phyloP scores from a whole-genome alignment of 2,888 invertebrate genomes.

The Nineta flava region DNA sequence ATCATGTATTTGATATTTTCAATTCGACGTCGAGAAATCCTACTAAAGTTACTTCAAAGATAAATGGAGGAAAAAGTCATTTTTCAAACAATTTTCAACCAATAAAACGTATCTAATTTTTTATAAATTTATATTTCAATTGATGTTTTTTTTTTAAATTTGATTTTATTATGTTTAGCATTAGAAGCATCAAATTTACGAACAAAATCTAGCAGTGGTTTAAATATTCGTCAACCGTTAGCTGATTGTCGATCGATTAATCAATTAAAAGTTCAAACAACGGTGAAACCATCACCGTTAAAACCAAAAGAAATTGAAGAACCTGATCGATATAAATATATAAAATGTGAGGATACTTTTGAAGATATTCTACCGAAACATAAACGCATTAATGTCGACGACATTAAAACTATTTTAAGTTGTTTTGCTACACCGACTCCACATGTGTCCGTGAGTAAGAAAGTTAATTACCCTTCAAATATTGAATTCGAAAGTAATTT shows the following conservation, averaged over 20 bases:
- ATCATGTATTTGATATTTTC: background rate
- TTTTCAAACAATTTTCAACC: background rate
- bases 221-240: background rate
- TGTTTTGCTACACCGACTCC: background rate
- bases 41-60: background rate
- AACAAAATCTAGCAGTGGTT: background rate
- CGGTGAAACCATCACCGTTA: background rate
- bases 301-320: background rate
- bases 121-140: background rate
- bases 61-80: background rate
- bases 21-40: background rate
- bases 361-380: background rate
- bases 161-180: background rate
- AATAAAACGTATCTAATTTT: background rate
- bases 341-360: background rate
- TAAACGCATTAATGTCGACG: background rate
- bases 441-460: background rate
- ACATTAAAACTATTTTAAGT: background rate
- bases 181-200: background rate
- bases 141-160: background rate
- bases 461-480: background rate
- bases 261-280: background rate
- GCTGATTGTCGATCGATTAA: background rate
- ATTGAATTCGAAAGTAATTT: background rate
- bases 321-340: background rate